These are phyloP conservation scores for Pentalonia nigronervosa DNA, from an alignment of 1,140 invertebrate genomes.

Conservation along the genomic window DNA sequence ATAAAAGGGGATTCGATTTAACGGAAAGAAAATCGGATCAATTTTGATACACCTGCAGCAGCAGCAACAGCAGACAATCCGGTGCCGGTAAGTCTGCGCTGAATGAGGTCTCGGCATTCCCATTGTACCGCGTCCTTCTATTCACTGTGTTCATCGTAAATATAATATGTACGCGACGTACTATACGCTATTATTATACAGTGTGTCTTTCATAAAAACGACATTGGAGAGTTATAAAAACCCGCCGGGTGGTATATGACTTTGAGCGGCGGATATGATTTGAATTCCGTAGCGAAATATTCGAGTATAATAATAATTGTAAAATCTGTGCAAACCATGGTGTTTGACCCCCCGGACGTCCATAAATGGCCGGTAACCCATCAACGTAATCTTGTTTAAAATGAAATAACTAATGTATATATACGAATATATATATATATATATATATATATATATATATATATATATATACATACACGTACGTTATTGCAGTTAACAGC, in stretches of 20 bases:
- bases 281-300: conserved; percentile 51
- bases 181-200: conserved; percentile 12
- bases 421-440: not conserved
- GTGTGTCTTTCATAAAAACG: conserved; percentile 34
- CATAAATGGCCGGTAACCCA: conserved; percentile 23
- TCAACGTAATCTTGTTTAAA: conserved; percentile 45
- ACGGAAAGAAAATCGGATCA: conserved; percentile 55
- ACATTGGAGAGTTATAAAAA: conserved; percentile 46
- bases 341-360: conserved; percentile 45
- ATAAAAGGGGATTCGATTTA: conserved; percentile 34
- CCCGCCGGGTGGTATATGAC: conserved; percentile 52
- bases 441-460: no score
- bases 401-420: not conserved
- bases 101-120: conserved; percentile 38
- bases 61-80: conserved; percentile 2
- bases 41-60: conserved; percentile 54
- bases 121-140: conserved; percentile 45
- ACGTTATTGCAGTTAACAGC: not conserved
- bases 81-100: conserved; percentile 53
- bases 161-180: not conserved
- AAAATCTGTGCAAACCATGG: conserved; percentile 13
- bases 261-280: conserved; percentile 44
- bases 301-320: conserved; percentile 40
- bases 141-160: conserved; percentile 39
- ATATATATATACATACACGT: not conserved